These are phyloP conservation scores for Leptodactylus fuscus DNA, from an alignment of 2,113 vertebrate genomes.

Conservation along the genomic window DNA sequence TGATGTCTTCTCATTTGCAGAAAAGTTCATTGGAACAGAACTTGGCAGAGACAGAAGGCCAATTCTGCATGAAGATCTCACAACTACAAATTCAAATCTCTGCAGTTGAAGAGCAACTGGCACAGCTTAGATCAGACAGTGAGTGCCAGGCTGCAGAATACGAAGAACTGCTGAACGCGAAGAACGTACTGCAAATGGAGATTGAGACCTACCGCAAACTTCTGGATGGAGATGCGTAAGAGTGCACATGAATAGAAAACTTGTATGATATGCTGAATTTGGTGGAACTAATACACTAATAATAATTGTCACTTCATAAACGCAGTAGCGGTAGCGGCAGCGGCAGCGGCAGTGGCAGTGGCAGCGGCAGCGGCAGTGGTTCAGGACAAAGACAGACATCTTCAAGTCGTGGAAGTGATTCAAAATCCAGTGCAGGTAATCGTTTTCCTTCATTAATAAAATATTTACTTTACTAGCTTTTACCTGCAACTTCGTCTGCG, in stretches of 20 bases:
- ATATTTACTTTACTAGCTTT: too few species aligned
- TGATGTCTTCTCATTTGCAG: conserved; percentile 67
- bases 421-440: background rate
- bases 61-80: conserved; percentile 74
- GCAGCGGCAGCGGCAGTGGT: background rate
- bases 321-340: too few species aligned
- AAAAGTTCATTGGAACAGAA: conserved; percentile 82
- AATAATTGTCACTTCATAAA: background rate
- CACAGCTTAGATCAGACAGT: conserved; percentile 72
- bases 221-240: conserved; percentile 73
- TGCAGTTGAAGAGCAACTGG: conserved; percentile 78
- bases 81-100: conserved; percentile 79
- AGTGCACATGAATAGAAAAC: background rate
- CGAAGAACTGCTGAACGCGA: conserved; percentile 76
- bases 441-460: background rate
- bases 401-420: too few species aligned
- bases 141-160: conserved; percentile 80
- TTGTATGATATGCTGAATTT: background rate
- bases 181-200: conserved; percentile 83
- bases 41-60: conserved; percentile 77
- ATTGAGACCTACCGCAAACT: conserved; percentile 82
- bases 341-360: too few species aligned
- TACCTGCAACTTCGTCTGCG: too few species aligned
- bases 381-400: background rate
- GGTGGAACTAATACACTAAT: background rate